Evolutionary conservation across 1,140 invertebrate species (phyloP).

Genomic region (Panulirus ornatus): DNA sequence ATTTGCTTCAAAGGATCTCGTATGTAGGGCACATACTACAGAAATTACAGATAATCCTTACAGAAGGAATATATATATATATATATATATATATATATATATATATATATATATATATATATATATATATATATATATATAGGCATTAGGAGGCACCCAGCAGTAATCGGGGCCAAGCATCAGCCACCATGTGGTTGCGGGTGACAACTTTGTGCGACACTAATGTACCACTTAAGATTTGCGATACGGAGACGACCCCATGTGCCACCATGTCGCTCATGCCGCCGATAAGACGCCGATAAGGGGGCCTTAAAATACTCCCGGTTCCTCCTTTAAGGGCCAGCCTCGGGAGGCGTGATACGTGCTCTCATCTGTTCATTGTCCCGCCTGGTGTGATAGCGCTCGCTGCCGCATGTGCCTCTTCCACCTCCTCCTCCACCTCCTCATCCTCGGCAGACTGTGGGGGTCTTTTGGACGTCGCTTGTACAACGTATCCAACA

Average conservation of each 20-base stretch:
- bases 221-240: conserved; percentile 66
- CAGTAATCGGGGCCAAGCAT: conserved; percentile 55
- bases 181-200: conserved; percentile 54
- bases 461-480: not conserved
- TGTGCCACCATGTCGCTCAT: conserved; percentile 40
- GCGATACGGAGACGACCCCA: conserved; percentile 26
- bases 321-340: not conserved
- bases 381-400: not conserved
- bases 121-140: no score
- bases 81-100: no score
- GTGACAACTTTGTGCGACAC: conserved; percentile 59
- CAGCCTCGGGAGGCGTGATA: not conserved
- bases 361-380: conserved; percentile 1
- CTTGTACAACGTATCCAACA: not conserved
- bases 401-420: not conserved
- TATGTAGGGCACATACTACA: no score
- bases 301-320: conserved; percentile 56
- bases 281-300: conserved; percentile 47
- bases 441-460: no score
- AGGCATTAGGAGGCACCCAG: no score
- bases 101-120: no score
- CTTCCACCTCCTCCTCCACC: not conserved
- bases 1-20: no score
- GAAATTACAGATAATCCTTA: no score
- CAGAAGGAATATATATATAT: no score